A percentile compares a stretch with the other conserved stretches of the same genome.
Evolutionary conservation across 2,888 invertebrate genomes (phyloP).

Genomic region (Rutpela maculata): DNA sequence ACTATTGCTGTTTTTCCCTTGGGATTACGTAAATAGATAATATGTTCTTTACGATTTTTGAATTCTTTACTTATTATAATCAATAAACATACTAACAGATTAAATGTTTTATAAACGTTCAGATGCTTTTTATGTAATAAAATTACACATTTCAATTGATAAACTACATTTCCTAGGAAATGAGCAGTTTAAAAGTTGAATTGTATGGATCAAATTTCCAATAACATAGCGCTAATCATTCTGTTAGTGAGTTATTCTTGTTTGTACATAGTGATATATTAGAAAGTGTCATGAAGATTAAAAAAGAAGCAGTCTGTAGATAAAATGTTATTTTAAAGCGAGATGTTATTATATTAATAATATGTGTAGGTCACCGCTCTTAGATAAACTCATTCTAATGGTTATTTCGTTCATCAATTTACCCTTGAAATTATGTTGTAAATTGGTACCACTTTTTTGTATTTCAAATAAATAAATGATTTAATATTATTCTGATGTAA

Average conservation of each 20-base stretch:
- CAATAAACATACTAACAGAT: no score
- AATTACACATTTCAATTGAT: no score
- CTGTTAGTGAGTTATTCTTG: conserved; percentile 22
- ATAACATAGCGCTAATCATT: not conserved
- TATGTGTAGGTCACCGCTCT: conserved; percentile 53
- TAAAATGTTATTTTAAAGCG: conserved; percentile 52
- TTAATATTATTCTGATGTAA: not conserved
- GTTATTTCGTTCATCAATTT: conserved; percentile 37
- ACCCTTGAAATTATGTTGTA: conserved; percentile 37
- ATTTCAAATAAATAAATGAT: not conserved
- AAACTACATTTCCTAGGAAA: not conserved
- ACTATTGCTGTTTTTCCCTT: no score
- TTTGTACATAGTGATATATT: conserved; percentile 20
- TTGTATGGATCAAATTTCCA: not conserved
- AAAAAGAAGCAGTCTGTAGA: conserved; percentile 43
- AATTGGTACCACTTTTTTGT: conserved; percentile 14
- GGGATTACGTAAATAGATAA: no score
- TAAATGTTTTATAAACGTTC: no score
- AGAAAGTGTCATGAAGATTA: conserved; percentile 41
- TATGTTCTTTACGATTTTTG: no score
- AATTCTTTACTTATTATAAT: no score
- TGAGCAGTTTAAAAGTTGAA: not conserved
- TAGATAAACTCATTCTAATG: conserved; percentile 49
- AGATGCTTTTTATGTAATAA: no score
- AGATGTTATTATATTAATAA: conserved; percentile 57